These are phyloP conservation scores for Leptarthrus brevirostris DNA, from an alignment of 2,888 invertebrate genomes.

Conservation along the genomic window DNA sequence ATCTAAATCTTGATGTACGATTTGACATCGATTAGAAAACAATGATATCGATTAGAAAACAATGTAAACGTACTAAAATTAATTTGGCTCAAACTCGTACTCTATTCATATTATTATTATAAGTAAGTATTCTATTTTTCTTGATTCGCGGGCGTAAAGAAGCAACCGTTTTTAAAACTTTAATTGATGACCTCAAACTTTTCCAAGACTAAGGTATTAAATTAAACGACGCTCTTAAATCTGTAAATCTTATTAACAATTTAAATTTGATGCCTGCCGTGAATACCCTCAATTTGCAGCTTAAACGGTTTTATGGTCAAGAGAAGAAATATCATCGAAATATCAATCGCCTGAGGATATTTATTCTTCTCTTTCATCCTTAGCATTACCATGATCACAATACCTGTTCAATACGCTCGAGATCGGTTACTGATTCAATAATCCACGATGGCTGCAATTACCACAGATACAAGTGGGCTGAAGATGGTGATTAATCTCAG, in stretches of 20 bases:
- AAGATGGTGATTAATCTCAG: conserved; percentile 26
- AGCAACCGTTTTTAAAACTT: no score
- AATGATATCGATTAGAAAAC: no score
- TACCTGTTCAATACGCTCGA: conserved; percentile 15
- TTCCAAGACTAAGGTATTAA: background rate
- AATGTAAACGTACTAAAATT: no score
- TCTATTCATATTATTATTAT: no score
- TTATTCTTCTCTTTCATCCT: conserved; percentile 39
- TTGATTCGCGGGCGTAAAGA: no score
- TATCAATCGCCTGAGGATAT: conserved; percentile 39
- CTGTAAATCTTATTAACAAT: background rate
- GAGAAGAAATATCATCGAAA: conserved; percentile 32
- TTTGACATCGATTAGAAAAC: no score
- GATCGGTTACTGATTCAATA: conserved; percentile 39
- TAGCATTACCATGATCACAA: conserved; percentile 19
- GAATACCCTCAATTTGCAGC: conserved; percentile 27
- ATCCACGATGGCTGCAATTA: conserved; percentile 36
- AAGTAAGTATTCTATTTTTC: no score
- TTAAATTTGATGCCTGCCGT: conserved; percentile 1
- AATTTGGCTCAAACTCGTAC: no score
- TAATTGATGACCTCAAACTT: background rate
- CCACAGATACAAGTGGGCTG: conserved; percentile 6
- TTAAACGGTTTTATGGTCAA: conserved; percentile 22
- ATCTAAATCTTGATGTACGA: no score
- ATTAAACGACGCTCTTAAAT: background rate